Conservation (phyloP, 2,888 invertebrate genomes). For the Drosophila subsilvestris region DNA sequence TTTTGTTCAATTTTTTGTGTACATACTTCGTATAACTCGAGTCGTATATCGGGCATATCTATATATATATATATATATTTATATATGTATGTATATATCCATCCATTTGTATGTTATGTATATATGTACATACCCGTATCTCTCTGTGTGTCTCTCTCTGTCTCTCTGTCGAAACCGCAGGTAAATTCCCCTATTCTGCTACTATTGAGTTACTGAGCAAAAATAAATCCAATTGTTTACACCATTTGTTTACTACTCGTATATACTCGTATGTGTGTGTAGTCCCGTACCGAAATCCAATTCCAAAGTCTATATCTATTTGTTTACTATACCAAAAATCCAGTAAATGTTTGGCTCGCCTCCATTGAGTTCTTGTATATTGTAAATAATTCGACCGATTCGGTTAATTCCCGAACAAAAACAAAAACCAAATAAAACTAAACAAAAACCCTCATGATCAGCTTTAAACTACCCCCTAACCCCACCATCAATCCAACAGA, state of each 20-base stretch:
- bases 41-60: constrained; percentile 49
- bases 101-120: constrained; percentile 8
- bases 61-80: constrained; percentile 25
- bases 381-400: constrained; percentile 23
- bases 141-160: constrained; percentile 3
- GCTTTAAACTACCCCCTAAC: not conserved
- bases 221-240: constrained; percentile 24
- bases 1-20: constrained; percentile 13
- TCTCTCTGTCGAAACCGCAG: constrained; percentile 56
- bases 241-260: constrained; percentile 26
- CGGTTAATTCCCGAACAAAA: not conserved
- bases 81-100: constrained; percentile 31
- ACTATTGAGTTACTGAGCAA: constrained; percentile 40
- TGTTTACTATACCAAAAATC: not conserved
- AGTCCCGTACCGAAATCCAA: constrained; percentile 10
- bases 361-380: constrained; percentile 27
- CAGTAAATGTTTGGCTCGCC: constrained; percentile 37
- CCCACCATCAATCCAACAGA: not conserved
- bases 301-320: not conserved
- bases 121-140: constrained; percentile 30
- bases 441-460: not conserved
- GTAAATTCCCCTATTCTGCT: constrained; percentile 64
- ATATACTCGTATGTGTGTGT: constrained; percentile 28
- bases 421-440: not conserved
- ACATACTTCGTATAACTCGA: constrained; percentile 18